Conservation (phyloP, 2,113 vertebrate genomes). For the Indri indri region DNA sequence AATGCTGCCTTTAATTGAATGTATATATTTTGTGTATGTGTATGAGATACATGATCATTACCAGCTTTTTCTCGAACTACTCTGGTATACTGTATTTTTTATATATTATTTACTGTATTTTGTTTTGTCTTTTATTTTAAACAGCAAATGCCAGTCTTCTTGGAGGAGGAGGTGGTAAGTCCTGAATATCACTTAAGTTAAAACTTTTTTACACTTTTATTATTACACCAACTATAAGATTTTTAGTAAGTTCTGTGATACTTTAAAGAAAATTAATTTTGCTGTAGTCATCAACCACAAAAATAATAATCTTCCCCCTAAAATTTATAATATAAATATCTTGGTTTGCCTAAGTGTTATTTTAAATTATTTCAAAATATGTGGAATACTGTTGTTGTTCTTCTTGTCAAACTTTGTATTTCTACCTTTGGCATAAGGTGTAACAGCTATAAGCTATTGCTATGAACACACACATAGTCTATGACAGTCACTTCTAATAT, state of each 20-base stretch:
- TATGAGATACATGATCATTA: neutral
- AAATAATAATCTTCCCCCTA: conserved; percentile 25
- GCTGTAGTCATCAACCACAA: neutral
- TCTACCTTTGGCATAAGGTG: neutral
- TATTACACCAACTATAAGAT: neutral
- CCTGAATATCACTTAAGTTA: conserved; percentile 52
- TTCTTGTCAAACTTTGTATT: conserved; percentile 20
- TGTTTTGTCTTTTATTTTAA: conserved; percentile 72
- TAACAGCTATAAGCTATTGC: neutral
- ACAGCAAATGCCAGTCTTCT: conserved; percentile 98
- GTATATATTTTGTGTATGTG: neutral
- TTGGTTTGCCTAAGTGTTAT: neutral
- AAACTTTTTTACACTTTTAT: conserved; percentile 34
- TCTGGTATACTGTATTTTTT: conserved; percentile 19
- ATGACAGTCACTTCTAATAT: neutral
- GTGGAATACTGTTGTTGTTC: neutral
- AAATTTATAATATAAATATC: neutral
- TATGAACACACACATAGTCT: rapidly evolving
- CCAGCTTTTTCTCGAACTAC: conserved; percentile 43
- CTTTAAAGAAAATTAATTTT: conserved; percentile 1
- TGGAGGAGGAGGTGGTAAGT: conserved; percentile 98
- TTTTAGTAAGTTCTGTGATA: conserved; percentile 21
- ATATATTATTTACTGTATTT: conserved; percentile 61
- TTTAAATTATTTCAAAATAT: conserved; percentile 20
- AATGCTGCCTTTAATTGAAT: neutral